phyloP scores from a whole-genome alignment of 2,113 vertebrate genomes.

The Prolemur simus region DNA sequence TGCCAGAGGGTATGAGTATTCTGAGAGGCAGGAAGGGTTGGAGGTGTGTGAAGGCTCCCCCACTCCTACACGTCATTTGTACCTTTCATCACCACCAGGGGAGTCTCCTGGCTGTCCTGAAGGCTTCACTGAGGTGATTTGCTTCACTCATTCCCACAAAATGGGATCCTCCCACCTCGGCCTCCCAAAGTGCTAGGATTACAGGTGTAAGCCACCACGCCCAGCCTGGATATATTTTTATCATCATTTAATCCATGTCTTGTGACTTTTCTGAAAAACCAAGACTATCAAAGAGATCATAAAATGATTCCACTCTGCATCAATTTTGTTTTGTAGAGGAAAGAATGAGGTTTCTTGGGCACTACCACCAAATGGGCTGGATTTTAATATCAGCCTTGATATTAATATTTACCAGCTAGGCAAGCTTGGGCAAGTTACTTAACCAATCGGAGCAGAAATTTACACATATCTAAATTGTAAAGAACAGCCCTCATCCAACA shows the following conservation, averaged over 20 bases:
- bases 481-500: neutral
- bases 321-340: neutral
- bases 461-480: constrained; percentile 26
- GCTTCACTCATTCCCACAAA: neutral
- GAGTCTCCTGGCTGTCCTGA: neutral
- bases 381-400: neutral
- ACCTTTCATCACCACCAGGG: neutral
- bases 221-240: neutral
- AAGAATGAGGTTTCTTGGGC: neutral
- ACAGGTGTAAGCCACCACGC: no score
- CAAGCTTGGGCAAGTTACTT: neutral
- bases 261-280: neutral
- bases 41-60: neutral
- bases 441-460: constrained; percentile 19
- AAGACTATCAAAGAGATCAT: neutral
- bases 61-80: neutral
- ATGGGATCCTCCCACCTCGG: neutral
- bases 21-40: neutral
- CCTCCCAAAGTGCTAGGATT: no score
- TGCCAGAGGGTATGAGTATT: neutral
- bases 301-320: neutral
- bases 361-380: neutral
- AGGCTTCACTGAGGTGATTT: neutral
- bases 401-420: neutral
- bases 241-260: neutral